These are phyloP conservation scores for Tyrannus savana DNA, from an alignment of 2,113 vertebrate species.

Conservation along the genomic window DNA sequence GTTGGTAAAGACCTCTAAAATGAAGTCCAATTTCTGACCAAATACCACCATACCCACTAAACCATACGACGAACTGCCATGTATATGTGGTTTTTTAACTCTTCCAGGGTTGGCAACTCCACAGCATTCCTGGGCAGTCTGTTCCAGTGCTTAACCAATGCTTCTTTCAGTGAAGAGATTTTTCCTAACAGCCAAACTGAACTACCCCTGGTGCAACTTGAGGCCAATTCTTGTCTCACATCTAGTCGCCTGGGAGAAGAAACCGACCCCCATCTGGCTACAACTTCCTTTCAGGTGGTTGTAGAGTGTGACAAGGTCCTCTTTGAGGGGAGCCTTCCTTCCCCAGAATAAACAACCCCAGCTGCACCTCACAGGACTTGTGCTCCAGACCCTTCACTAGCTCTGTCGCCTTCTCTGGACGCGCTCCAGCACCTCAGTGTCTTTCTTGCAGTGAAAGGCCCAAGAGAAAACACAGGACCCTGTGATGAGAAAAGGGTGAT, in stretches of 20 bases:
- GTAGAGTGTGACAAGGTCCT: fast-evolving
- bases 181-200: background rate
- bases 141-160: background rate
- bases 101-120: background rate
- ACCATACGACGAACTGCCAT: background rate
- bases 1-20: background rate
- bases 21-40: background rate
- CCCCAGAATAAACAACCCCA: background rate
- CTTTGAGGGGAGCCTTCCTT: background rate
- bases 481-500: background rate
- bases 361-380: background rate
- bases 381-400: background rate
- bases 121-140: background rate
- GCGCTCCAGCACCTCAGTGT: background rate
- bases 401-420: background rate
- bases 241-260: background rate
- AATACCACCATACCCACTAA: background rate
- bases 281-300: fast-evolving
- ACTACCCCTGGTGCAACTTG: background rate
- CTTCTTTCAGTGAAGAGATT: background rate
- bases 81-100: background rate
- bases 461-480: background rate
- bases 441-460: background rate
- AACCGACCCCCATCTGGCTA: fast-evolving
- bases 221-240: background rate